Base-by-base conservation (phyloP, 1,140 invertebrate species). In the Leptinotarsa undecemlineata region DNA sequence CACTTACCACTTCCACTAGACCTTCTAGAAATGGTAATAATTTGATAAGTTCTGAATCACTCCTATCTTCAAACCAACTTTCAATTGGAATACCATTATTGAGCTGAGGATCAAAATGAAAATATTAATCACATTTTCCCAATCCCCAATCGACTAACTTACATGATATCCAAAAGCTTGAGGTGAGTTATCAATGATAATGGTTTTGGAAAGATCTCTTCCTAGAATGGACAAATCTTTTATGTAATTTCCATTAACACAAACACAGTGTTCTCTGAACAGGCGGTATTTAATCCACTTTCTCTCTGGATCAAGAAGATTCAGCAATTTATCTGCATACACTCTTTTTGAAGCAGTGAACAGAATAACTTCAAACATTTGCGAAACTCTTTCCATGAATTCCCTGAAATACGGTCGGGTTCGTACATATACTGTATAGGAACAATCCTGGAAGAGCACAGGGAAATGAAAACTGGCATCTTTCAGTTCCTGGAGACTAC, bases 81-180 rank as follows among this genome's bases (percentile, higher is more conserved):
- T 97, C 95, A 82, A 99, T 98, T 0, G 97, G 96, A 78, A 99
- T 98, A 48, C 97, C 97, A 88, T 98, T 98, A 86, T 98, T 96
- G 74, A 97, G 85, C 92, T 97, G 88, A 64, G 20, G 19, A 64
- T 71, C 6, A 51, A 19, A 71, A 14, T 51, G 11, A 63, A 26
- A 48, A 67, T n/a, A 33, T 33, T 63, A n/a, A 20, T 17, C 17
- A 64, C 21, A 57, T 17, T 19, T 57, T 57, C 51, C 17, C 3
- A 57, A 17, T 57, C 4, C 2, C 14, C 17, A n/a, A 57, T 57
- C 51, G 14, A 57, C 51, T 64, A 70, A 82, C 82, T 84, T 86
- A 94, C 92, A 87, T 95, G 84, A 87, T 96, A 96, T 76, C 93
- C 94, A 88, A 96, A 96, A 67, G 94, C 94, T 87, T 96, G 95